These are phyloP conservation scores for Mixornis gularis DNA, from an alignment of 2,113 vertebrate genomes.

Conservation along the genomic window DNA sequence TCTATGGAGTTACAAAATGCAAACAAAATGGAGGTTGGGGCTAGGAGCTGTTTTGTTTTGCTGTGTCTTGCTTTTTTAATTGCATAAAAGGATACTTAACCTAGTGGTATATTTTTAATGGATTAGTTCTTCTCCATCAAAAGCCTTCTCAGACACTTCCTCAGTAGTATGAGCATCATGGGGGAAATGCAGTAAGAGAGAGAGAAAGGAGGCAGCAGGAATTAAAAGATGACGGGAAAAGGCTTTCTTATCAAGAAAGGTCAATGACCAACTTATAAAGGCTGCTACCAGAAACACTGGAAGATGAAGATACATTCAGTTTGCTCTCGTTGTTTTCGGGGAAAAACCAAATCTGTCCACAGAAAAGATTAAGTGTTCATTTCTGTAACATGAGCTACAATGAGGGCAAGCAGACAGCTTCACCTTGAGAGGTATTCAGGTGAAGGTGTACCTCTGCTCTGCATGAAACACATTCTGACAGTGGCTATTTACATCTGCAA, in stretches of 20 bases:
- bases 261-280: background rate
- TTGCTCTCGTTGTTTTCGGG: background rate
- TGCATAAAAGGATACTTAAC: background rate
- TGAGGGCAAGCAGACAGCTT: background rate
- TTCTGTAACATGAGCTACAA: background rate
- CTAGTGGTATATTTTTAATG: background rate
- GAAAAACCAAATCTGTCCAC: background rate
- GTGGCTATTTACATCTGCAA: background rate
- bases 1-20: background rate
- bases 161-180: background rate
- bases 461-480: background rate
- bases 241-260: background rate
- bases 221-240: background rate
- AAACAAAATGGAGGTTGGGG: background rate
- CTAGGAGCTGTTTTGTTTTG: background rate
- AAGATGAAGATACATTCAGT: background rate
- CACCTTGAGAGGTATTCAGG: background rate
- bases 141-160: background rate
- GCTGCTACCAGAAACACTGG: background rate
- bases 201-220: background rate
- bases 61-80: background rate
- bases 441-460: background rate
- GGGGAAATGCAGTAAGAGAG: background rate
- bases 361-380: background rate
- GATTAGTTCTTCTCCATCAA: background rate